Evolutionary conservation across 2,797 vertebrate genomes (phyloP), one percentile per base, ranked within the genome.

Genomic region (Melanotaenia parkinsoni): DNA sequence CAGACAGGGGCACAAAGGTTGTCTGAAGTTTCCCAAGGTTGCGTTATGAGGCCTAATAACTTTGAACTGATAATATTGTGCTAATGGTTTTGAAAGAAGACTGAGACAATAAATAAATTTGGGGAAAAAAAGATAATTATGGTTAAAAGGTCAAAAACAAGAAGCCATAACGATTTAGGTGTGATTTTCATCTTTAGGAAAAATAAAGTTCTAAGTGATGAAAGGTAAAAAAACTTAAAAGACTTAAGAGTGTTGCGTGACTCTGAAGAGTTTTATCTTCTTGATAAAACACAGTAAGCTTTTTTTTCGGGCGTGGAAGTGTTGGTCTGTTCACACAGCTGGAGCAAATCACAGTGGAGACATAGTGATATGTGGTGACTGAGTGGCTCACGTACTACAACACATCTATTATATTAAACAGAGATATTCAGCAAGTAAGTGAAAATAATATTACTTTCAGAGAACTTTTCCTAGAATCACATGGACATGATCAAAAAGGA

Each of bases 11-110:
- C 76, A 67, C 69, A 67, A 63, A 84, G 80, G 80, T 83, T 77
- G 76, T 63, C 56, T 56, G 63, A 68, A 79, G 83, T 71, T 88
- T 72, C 69, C 72, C 47, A 22, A 77, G 84, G 84, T 84, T 76
- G 67, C 58, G 4, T 79, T 85, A 79, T 76, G 70, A 76, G 77
- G 45, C 66, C 62, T 77, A 78, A 88, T 88, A 69, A 61, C 82
- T 80, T 40, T 80, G 50, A 81, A 82, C 85, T 88, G 84, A 88
- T 91, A 90, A 91, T 92, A 91, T 88, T 89, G 70, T 78, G 77
- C 83, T 86, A 90, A 87, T 85, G 88, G 81, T 61, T 83, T 75
- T 20, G 2, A 69, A 74, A 78, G 79, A 68, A 58, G 73, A 60
- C 77, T 81, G 57, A 70, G 81, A 79, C 75, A 92, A 91, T 87